Evolutionary conservation across 2,113 vertebrate species (phyloP).

Genomic region (Propithecus coquereli): DNA sequence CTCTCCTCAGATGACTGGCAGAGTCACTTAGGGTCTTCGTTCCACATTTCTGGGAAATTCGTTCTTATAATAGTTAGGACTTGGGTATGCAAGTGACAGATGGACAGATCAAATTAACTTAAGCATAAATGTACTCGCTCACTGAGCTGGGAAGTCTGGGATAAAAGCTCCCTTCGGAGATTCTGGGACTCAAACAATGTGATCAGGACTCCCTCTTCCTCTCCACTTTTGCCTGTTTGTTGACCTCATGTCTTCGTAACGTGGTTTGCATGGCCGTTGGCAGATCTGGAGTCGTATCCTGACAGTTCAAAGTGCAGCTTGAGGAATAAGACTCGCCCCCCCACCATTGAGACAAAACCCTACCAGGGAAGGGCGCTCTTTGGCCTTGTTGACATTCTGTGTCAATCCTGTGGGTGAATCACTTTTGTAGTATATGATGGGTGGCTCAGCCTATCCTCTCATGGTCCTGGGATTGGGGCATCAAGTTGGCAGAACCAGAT

Average conservation of each 20-base stretch:
- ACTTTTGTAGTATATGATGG: not conserved
- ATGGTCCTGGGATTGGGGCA: not conserved
- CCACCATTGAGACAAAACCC: not conserved
- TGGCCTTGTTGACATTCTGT: not conserved
- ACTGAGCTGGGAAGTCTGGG: not conserved
- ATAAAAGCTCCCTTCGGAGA: not conserved
- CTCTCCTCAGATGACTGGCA: not conserved
- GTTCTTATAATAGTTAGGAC: not conserved
- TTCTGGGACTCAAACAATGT: not conserved
- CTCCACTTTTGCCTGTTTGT: not conserved
- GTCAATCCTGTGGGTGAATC: not conserved
- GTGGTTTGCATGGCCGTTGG: not conserved
- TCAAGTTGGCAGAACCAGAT: not conserved
- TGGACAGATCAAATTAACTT: not conserved
- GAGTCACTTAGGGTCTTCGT: not conserved
- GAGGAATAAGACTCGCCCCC: not conserved
- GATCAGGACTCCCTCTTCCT: not conserved
- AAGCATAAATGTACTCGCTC: not conserved
- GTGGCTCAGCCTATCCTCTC: not conserved
- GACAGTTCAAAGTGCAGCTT: not conserved
- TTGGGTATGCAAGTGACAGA: not conserved
- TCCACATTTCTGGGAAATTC: not conserved
- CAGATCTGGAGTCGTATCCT: not conserved
- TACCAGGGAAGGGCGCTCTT: not conserved
- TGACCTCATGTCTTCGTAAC: not conserved